phyloP scores from a whole-genome alignment of 2,888 invertebrate genomes.

The Drosophila nr. medialis region DNA sequence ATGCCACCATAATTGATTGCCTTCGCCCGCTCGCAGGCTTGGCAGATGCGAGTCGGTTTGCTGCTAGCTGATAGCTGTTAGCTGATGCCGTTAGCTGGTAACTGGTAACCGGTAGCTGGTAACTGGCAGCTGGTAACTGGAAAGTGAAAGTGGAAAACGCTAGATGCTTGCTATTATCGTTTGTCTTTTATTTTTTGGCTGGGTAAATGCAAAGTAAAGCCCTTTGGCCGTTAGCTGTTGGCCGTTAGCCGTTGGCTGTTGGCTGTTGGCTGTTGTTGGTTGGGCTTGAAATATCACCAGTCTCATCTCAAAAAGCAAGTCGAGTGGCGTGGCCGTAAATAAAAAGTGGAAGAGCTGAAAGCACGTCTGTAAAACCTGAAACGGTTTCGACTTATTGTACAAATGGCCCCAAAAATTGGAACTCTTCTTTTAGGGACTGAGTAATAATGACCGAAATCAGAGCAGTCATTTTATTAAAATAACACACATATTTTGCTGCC shows the following conservation, averaged over 20 bases:
- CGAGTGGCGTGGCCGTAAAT: constrained; percentile 46
- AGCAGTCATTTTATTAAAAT: constrained; percentile 75
- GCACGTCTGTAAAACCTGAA: constrained; percentile 17
- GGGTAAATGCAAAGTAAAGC: constrained; percentile 58
- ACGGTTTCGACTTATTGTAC: constrained; percentile 1
- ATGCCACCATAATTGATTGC: constrained; percentile 73
- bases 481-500: constrained; percentile 69
- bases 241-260: not conserved
- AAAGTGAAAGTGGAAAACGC: constrained; percentile 18
- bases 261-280: not conserved
- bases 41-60: not conserved
- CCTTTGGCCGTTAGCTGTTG: constrained; percentile 18
- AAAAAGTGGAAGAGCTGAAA: constrained; percentile 27
- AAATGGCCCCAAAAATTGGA: not conserved
- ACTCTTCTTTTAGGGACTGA: constrained; percentile 15
- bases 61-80: constrained; percentile 8
- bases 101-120: constrained; percentile 28
- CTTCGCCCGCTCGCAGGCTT: constrained; percentile 26
- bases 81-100: constrained; percentile 7
- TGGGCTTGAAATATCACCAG: constrained; percentile 61
- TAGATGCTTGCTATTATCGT: constrained; percentile 4
- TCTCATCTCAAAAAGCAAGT: constrained; percentile 26
- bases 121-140: constrained; percentile 33
- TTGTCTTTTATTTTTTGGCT: constrained; percentile 4
- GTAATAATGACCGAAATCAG: constrained; percentile 73